A percentile compares a stretch with the other conserved stretches of the same genome.
Evolutionary conservation across 2,113 vertebrate genomes (phyloP).

Genomic region (Rhineura floridana): DNA sequence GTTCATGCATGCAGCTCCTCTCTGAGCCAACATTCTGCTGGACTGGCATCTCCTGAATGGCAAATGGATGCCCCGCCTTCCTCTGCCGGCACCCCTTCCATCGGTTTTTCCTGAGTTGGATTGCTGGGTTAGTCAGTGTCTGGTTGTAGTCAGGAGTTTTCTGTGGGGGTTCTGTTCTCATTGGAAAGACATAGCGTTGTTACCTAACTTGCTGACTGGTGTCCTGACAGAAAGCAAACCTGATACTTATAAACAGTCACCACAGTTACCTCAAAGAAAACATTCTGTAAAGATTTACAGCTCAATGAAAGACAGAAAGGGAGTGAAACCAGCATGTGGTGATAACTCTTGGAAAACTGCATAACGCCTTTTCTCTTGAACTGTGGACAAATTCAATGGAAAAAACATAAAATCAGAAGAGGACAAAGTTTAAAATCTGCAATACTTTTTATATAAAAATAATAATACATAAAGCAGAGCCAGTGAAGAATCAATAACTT

Average conservation of each 20-base stretch:
- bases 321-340: no score
- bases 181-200: not conserved
- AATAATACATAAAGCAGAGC: conserved; percentile 26
- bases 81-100: no score
- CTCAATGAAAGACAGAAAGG: not conserved
- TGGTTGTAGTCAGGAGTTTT: no score
- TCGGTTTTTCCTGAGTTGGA: no score
- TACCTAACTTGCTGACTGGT: not conserved
- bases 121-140: no score
- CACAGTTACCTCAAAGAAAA: not conserved
- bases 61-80: no score
- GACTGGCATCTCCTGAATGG: no score
- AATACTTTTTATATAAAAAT: conserved; percentile 30
- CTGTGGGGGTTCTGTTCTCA: not conserved
- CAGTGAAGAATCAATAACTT: conserved; percentile 54
- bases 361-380: not conserved
- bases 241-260: not conserved
- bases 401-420: conserved; percentile 16
- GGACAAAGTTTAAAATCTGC: conserved; percentile 32
- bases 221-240: not conserved
- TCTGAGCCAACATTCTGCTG: no score
- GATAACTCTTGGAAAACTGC: not conserved
- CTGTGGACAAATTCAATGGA: conserved; percentile 11
- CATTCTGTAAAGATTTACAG: not conserved
- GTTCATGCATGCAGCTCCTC: no score